Evolutionary conservation across 2,113 vertebrate genomes (phyloP).

Genomic region (Orthonyx spaldingii): DNA sequence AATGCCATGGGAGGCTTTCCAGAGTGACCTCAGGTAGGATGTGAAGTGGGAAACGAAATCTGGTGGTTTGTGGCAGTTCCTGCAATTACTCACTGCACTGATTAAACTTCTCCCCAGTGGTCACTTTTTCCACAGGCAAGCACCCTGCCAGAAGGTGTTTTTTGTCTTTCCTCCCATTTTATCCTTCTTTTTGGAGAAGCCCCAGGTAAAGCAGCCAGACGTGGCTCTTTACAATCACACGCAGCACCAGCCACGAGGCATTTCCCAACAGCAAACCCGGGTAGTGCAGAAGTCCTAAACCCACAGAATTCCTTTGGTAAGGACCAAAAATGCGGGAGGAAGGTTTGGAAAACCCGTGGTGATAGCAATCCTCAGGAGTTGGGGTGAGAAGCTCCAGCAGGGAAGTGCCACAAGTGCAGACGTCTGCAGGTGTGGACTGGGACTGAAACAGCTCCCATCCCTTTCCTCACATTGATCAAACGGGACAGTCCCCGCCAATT

Average conservation of each 20-base stretch:
- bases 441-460: background rate
- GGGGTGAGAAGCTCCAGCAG: background rate
- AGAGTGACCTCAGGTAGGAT: background rate
- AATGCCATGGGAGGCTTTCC: background rate
- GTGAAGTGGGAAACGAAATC: background rate
- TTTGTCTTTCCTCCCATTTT: background rate
- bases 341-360: background rate
- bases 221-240: background rate
- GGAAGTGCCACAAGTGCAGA: accelerated
- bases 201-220: background rate
- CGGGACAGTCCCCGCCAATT: background rate
- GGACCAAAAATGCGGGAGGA: background rate
- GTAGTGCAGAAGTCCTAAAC: accelerated
- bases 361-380: background rate
- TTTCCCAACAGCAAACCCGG: background rate
- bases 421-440: background rate
- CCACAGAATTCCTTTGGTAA: background rate
- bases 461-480: background rate
- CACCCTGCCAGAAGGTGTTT: background rate
- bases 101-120: background rate
- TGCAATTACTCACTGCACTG: background rate
- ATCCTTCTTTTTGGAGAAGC: background rate
- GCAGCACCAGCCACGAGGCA: background rate
- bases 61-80: background rate
- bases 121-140: background rate